Evolutionary conservation across 2,888 invertebrate species (phyloP), one percentile per base, ranked within the genome.

Genomic region (Orthonychiurus folsomi): DNA sequence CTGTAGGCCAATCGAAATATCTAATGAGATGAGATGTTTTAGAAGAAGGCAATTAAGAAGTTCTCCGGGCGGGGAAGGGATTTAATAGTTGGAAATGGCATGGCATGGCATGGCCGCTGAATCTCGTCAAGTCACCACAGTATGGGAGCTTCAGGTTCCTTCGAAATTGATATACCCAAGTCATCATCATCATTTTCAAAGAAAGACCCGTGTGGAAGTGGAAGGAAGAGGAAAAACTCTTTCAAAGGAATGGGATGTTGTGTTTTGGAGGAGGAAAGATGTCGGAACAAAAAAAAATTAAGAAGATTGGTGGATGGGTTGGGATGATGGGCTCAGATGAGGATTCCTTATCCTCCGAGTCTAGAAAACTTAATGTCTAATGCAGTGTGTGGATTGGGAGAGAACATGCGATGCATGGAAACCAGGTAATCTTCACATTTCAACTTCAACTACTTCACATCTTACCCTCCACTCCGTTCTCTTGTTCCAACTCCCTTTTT

Each of bases 141-240:
- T 37, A 5, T 9, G 26, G 5, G 12, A 21, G 48, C 64, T 50
- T 2, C 15, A 26, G 64, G 59, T 59, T 15, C 9, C 12, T 50
- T 59, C 55, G 57, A 64, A 66, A 68, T 68, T 68, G 68, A 68
- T 68, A 66, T 68, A 62, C 68, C 62, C 66, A 64, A 66, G 66
- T 68, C 68, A 68, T 68, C 68, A 68, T 68, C 68, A 68, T 68
- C 66, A 68, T 66, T 64, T 37, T 37, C 37, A 37, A 37, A 15
- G 9, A 9, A 5, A 9, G 37, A 37, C 37, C 15, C 37, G n/a
- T n/a, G n/a, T 37, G 37, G 15, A 5, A 9, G 37, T 37, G 5
- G 15, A 37, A 37, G 15, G 15, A 37, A 37, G 9, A 9, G 37
- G 15, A 37, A 37, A 15, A 15, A 37, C n/a, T n/a, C n/a, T n/a